These are phyloP conservation scores for Lucinisca nassula DNA, from an alignment of 2,888 invertebrate species.

Conservation along the genomic window DNA sequence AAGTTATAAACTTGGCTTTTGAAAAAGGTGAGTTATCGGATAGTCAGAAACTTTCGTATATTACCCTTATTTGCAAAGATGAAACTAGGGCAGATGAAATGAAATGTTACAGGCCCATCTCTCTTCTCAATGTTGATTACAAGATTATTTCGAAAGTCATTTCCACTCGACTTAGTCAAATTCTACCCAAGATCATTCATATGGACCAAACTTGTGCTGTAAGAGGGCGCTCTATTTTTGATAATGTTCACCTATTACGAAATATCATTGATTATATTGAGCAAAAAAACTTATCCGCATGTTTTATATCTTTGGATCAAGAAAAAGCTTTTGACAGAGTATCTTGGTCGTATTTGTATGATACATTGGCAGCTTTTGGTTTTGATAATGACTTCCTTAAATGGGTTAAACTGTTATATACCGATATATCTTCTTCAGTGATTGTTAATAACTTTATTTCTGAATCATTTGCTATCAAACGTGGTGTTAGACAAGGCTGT, in stretches of 20 bases:
- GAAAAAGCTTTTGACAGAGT: conserved; percentile 75
- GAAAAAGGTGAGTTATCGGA: no score
- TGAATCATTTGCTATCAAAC: conserved; percentile 42
- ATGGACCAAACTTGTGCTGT: conserved; percentile 69
- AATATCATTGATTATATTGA: no score
- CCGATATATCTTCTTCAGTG: conserved; percentile 55
- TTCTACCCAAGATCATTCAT: conserved; percentile 56
- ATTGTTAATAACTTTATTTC: conserved; percentile 66
- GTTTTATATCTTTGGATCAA: conserved; percentile 71
- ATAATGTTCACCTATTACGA: conserved; percentile 69
- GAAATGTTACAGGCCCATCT: conserved; percentile 72
- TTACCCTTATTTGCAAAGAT: conserved; percentile 68
- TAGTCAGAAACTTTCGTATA: conserved; percentile 49
- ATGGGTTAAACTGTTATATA: conserved; percentile 70
- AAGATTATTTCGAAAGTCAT: conserved; percentile 71
- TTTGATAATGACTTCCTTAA: conserved; percentile 64
- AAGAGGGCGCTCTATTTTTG: conserved; percentile 69
- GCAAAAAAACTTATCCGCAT: conserved; percentile 57
- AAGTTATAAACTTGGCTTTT: no score
- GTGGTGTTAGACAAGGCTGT: conserved; percentile 65
- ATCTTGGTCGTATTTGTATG: conserved; percentile 64
- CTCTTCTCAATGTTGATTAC: conserved; percentile 68
- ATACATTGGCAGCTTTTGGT: conserved; percentile 60
- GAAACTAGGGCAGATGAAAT: conserved; percentile 35
- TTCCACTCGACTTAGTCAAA: conserved; percentile 51